Base-by-base conservation (phyloP, 2,888 invertebrate genomes). In the Formica aserva region DNA sequence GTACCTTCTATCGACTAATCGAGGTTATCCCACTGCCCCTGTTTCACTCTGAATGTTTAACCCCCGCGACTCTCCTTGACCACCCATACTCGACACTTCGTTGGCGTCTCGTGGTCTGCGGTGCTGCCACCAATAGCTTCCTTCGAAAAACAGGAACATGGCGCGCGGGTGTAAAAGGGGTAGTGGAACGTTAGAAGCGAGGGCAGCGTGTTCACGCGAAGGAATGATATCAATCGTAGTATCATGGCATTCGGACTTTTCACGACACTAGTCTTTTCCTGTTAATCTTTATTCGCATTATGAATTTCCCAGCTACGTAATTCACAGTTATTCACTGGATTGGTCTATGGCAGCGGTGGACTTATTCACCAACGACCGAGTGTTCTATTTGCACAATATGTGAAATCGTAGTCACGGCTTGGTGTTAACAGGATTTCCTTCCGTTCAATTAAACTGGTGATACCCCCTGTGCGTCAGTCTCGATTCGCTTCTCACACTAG, bases 101-200 rank as follows among this genome's bases (percentile, higher is more conserved):
- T 32, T 45, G 13, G 60, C 41, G 72, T 72, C 78, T 80, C 83
- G 81, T 62, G 71, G 78, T 41, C 77, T 72, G 38, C 83, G 82
- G 90, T 89, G 89, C 86, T 86, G 90, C 90, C 90, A 84, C 86
- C 90, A 62, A 60, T 67, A 85, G 89, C 82, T 60, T 62, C n/a
- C 72, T 75, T 38, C 8, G 65, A 75, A 75, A 85, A 78, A 83
- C 82, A 85, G 77, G 29, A 48, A 60, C 35, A 57, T 65, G 45
- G 65, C 22, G n/a, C 22, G 45, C n/a, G 41, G 32, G 45, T 55
- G 55, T 32, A 48, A 80, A 66, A 82, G 38, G 74, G 83, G 83
- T 69, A 69, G 57, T 81, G 65, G 57, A 57, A 66, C 9, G 60
- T 67, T 67, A 41, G 55, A 71, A 71, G 29, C 52, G 75, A 62